phyloP scores from a whole-genome alignment of 2,113 vertebrate genomes.

The Nanger granti region DNA sequence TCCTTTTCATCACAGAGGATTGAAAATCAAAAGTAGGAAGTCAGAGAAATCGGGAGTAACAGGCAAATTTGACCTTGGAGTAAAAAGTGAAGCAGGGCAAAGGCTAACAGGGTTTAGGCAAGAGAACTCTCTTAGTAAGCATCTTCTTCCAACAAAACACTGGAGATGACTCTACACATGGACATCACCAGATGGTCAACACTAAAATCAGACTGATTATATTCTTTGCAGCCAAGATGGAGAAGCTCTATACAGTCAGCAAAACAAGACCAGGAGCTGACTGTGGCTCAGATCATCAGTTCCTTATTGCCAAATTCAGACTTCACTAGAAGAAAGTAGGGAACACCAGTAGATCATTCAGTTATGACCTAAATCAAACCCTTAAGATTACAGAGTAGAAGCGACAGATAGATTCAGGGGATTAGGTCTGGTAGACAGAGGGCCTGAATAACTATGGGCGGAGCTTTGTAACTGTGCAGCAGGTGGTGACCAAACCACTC shows the following conservation, averaged over 20 bases:
- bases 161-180: background rate
- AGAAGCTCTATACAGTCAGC: background rate
- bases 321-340: background rate
- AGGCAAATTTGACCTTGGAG: background rate
- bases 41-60: background rate
- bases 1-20: background rate
- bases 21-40: background rate
- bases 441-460: background rate
- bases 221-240: background rate
- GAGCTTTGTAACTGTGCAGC: background rate
- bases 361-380: background rate
- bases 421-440: background rate
- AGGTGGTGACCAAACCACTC: background rate
- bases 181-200: background rate
- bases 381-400: background rate
- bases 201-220: background rate
- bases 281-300: background rate
- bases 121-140: background rate
- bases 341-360: background rate
- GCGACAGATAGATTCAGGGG: background rate
- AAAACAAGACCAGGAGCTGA: background rate
- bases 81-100: background rate
- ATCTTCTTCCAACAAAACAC: background rate
- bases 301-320: background rate
- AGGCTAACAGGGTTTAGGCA: background rate